These are phyloP conservation scores for Thunnus albacares DNA, from an alignment of 2,797 vertebrate species.

Conservation along the genomic window DNA sequence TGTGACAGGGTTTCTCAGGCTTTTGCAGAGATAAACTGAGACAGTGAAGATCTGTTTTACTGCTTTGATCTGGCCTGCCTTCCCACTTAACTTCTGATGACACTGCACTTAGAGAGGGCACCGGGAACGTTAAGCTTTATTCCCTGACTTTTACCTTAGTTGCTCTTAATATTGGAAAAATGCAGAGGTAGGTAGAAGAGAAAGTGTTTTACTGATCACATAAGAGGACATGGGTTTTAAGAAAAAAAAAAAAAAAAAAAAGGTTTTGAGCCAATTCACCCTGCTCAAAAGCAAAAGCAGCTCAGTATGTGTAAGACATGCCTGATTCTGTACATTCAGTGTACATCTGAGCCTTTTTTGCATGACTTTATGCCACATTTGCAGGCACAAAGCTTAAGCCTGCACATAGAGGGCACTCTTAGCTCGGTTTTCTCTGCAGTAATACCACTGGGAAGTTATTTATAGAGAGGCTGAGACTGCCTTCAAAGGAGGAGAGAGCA, in stretches of 20 bases:
- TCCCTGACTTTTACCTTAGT: constrained; percentile 49
- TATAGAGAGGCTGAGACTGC: constrained; percentile 53
- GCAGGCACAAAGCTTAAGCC: constrained; percentile 27
- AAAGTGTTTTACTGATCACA: constrained; percentile 25
- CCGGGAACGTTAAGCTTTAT: constrained; percentile 32
- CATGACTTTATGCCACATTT: constrained; percentile 33
- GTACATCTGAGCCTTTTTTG: neutral
- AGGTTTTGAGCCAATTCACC: neutral
- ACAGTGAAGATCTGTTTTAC: constrained; percentile 76
- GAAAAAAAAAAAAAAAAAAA: no score
- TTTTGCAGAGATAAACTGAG: constrained; percentile 69
- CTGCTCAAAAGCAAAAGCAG: constrained; percentile 22
- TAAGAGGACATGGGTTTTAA: neutral
- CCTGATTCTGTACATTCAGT: constrained; percentile 9
- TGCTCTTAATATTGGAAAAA: constrained; percentile 31
- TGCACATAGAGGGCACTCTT: constrained; percentile 82
- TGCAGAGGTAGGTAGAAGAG: constrained; percentile 1
- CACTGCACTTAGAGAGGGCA: constrained; percentile 63
- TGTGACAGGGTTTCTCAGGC: constrained; percentile 67
- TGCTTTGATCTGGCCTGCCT: constrained; percentile 73
- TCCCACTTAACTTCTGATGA: constrained; percentile 70
- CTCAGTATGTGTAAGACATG: neutral
- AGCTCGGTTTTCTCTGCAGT: constrained; percentile 64
- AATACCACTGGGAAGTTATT: constrained; percentile 68
- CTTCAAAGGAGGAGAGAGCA: constrained; percentile 67